Evolutionary conservation across 2,113 vertebrate genomes (phyloP).

Genomic region (Circaetus cinerascens): DNA sequence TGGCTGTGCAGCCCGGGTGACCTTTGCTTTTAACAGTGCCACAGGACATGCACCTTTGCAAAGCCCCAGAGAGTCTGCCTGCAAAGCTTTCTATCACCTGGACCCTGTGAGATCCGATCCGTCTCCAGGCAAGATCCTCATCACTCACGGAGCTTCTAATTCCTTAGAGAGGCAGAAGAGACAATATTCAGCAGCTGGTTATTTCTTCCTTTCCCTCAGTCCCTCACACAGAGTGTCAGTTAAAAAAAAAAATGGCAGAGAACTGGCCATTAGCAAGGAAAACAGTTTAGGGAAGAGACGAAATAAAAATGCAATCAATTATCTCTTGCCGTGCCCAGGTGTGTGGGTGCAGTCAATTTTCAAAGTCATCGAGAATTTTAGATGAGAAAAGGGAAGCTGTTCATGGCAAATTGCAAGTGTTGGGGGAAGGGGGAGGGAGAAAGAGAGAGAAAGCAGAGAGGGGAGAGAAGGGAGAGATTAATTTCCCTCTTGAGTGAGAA

Average conservation of each 20-base stretch:
- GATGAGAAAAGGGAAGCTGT: conserved; percentile 55
- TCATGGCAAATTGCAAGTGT: conserved; percentile 59
- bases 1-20: background rate
- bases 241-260: conserved; percentile 39
- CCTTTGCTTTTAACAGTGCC: background rate
- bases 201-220: conserved; percentile 37
- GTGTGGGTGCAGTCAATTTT: conserved; percentile 64
- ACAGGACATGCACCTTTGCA: background rate
- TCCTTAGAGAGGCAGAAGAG: conserved; percentile 28
- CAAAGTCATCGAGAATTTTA: conserved; percentile 55
- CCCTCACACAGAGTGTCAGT: conserved; percentile 25
- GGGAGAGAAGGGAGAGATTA: conserved; percentile 42
- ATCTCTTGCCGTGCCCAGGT: conserved; percentile 43
- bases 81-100: background rate
- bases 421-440: conserved; percentile 7
- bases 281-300: conserved; percentile 59
- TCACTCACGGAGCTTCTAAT: conserved; percentile 20
- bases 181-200: conserved; percentile 50
- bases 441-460: background rate
- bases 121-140: background rate
- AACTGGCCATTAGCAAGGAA: conserved; percentile 63
- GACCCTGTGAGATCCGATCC: background rate
- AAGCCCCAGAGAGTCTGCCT: background rate
- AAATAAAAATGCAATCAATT: conserved; percentile 51
- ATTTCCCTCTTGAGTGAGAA: conserved; percentile 67